phyloP scores from a whole-genome alignment of 2,888 invertebrate genomes.

The Eledone cirrhosa region DNA sequence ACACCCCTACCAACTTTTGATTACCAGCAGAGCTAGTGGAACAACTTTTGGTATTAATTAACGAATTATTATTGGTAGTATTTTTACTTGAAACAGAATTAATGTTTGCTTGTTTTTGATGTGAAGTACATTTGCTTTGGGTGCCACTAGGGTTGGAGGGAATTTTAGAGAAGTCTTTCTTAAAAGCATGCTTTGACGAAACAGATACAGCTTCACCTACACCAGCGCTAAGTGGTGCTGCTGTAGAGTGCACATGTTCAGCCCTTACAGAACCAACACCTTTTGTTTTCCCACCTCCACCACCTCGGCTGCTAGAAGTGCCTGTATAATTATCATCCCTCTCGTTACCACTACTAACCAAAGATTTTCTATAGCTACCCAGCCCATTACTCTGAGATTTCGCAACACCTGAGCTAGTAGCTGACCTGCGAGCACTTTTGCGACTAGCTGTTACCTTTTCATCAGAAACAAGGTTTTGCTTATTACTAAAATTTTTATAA shows the following conservation, averaged over 20 bases:
- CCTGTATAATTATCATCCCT: background rate
- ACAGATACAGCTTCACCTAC: no score
- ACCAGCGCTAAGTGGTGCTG: background rate
- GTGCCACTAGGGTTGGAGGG: background rate
- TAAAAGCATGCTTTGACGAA: background rate
- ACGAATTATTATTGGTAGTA: background rate
- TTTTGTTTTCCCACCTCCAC: conserved; percentile 5
- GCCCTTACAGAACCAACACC: background rate
- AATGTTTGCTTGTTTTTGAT: background rate
- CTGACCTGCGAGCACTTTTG: conserved; percentile 16
- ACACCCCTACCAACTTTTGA: background rate
- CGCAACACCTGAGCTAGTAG: conserved; percentile 12
- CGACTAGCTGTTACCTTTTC: conserved; percentile 16
- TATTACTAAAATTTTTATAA: background rate
- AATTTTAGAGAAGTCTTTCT: background rate
- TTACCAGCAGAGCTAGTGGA: background rate
- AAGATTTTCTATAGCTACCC: background rate
- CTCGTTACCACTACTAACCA: background rate
- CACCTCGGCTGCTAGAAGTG: background rate
- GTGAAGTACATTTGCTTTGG: background rate
- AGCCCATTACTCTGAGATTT: conserved; percentile 5
- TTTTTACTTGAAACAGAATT: background rate
- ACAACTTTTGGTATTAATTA: background rate
- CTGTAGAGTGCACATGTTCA: background rate
- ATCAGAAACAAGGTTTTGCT: background rate